A percentile compares a stretch with the other conserved stretches of the same genome.
These are phyloP conservation scores for Cephalophus harveyi DNA, from an alignment of 2,113 vertebrate species.

Conservation along the genomic window DNA sequence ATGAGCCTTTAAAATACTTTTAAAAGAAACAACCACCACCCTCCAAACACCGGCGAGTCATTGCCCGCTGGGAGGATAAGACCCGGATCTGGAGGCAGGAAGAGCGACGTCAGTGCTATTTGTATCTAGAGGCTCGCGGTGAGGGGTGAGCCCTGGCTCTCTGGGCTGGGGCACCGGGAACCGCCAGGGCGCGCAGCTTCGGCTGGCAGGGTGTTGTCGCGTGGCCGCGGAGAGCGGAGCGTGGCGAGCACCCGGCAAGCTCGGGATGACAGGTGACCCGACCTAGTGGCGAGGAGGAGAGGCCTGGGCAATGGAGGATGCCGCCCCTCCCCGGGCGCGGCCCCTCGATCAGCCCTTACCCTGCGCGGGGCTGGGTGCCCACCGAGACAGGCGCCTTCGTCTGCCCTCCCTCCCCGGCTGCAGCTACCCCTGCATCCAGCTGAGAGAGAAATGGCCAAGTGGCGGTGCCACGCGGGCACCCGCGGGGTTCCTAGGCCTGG, in stretches of 20 bases:
- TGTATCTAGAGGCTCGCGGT: background rate
- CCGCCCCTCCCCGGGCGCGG: background rate
- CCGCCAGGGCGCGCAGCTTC: background rate
- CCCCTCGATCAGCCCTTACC: background rate
- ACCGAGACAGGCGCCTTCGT: background rate
- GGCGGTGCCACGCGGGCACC: background rate
- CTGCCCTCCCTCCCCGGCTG: background rate
- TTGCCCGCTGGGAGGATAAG: conserved; percentile 7
- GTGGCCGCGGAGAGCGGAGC: background rate
- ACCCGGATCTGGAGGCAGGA: background rate
- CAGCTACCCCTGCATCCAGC: background rate
- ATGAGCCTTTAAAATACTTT: conserved; percentile 60
- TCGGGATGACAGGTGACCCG: background rate
- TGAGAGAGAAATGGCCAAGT: background rate
- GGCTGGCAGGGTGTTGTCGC: background rate
- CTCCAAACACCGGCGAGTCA: conserved; percentile 15
- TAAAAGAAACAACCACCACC: conserved; percentile 54
- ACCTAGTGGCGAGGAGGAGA: background rate
- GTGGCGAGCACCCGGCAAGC: background rate
- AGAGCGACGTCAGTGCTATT: background rate
- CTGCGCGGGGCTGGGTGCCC: background rate
- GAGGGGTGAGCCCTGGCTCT: background rate
- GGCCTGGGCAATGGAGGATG: background rate
- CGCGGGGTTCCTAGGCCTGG: background rate
- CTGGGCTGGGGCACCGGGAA: background rate